Evolutionary conservation across 2,888 invertebrate species (phyloP).

Genomic region (Dinocampus coccinellae): DNA sequence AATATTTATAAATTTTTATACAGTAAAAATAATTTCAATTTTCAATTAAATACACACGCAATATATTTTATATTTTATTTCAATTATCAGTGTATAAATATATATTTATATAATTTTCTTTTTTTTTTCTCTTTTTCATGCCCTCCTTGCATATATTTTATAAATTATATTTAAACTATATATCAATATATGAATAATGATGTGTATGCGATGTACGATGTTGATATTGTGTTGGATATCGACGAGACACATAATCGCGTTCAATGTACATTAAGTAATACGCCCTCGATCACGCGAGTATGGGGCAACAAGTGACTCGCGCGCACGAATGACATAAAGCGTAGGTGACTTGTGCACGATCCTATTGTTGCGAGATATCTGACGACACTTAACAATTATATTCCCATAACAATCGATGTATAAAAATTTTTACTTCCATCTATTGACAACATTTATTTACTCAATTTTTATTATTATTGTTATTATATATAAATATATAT

Average conservation of each 20-base stretch:
- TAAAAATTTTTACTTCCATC: not conserved
- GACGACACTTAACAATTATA: not conserved
- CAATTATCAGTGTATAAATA: too few relatives aligned
- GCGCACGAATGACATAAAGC: not conserved
- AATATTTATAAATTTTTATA: not conserved
- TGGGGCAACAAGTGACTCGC: not conserved
- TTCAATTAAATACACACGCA: too few relatives aligned
- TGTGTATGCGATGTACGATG: slow-evolving; percentile 14
- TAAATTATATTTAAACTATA: too few relatives aligned
- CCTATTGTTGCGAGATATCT: slow-evolving; percentile 12
- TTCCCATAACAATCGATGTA: not conserved
- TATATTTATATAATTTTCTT: too few relatives aligned
- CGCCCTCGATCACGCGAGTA: slow-evolving; percentile 52
- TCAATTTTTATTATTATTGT: not conserved
- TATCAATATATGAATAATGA: too few relatives aligned
- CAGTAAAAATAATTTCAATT: not conserved
- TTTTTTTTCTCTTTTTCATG: too few relatives aligned
- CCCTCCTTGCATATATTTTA: too few relatives aligned
- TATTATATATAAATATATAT: not conserved
- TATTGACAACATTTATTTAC: not conserved
- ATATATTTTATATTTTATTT: too few relatives aligned
- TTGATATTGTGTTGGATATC: slow-evolving; percentile 22
- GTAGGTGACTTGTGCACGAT: not conserved
- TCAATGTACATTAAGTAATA: slow-evolving; percentile 56
- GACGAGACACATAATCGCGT: slow-evolving; percentile 33